Evolutionary conservation across 2,888 invertebrate species (phyloP).

Genomic region (Apotomis betuletana): DNA sequence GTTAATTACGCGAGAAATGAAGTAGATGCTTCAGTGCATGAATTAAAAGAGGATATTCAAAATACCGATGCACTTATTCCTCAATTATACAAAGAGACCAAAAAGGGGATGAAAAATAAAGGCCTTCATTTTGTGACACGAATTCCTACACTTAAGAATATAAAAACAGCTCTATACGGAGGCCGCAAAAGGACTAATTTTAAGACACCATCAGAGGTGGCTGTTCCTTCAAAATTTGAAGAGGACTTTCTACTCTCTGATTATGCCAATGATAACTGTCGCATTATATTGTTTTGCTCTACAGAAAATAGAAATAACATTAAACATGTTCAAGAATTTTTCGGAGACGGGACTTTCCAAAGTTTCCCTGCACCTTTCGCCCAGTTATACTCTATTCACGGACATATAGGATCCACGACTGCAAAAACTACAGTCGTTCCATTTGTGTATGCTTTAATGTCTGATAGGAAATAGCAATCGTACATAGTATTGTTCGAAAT

Average conservation of each 20-base stretch:
- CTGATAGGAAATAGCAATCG: neutral
- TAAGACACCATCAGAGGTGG: neutral
- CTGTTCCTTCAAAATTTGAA: no score
- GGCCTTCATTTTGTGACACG: no score
- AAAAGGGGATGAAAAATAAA: no score
- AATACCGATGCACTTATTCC: constrained; percentile 1
- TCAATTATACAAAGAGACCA: constrained; percentile 1
- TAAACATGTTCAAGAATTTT: constrained; percentile 7
- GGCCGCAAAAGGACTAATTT: constrained; percentile 3
- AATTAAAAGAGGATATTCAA: neutral
- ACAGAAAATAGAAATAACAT: neutral
- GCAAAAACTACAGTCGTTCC: no score
- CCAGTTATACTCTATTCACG: constrained; percentile 10
- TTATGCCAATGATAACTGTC: no score
- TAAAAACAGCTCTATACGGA: neutral
- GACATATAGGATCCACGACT: neutral
- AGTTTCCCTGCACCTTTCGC: constrained; percentile 7
- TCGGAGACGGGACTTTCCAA: neutral
- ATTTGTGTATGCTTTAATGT: neutral
- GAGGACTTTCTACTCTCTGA: no score
- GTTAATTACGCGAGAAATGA: no score
- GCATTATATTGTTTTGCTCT: no score
- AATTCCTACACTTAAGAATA: neutral
- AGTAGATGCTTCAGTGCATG: neutral
- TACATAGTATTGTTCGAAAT: neutral